phyloP scores from a whole-genome alignment of 2,113 vertebrate species.

The Indicator maculatus region DNA sequence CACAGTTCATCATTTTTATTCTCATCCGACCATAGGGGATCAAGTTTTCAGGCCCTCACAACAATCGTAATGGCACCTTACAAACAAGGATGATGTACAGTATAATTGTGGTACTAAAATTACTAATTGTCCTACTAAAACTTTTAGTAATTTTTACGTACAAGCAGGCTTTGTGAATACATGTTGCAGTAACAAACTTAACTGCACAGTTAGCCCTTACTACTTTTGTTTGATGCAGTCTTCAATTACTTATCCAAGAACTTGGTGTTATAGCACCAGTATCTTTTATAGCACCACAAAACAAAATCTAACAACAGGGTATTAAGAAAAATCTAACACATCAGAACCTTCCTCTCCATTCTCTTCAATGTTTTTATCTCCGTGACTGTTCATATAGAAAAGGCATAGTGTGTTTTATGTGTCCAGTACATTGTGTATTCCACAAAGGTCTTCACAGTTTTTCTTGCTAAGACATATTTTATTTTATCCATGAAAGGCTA shows the following conservation, averaged over 20 bases:
- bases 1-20: background rate
- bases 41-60: background rate
- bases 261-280: background rate
- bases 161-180: background rate
- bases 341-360: background rate
- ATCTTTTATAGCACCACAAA: background rate
- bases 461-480: background rate
- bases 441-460: background rate
- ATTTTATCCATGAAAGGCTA: background rate
- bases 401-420: background rate
- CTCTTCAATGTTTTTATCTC: background rate
- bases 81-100: background rate
- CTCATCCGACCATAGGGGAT: background rate
- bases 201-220: background rate
- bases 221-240: background rate
- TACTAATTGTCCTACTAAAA: background rate
- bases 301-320: background rate
- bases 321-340: background rate
- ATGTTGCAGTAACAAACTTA: background rate
- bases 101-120: background rate
- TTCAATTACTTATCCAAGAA: background rate
- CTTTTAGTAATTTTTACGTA: background rate
- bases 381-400: background rate
- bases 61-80: background rate
- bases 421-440: background rate